phyloP scores from a whole-genome alignment of 2,797 vertebrate genomes.

The Delichon dasypus region DNA sequence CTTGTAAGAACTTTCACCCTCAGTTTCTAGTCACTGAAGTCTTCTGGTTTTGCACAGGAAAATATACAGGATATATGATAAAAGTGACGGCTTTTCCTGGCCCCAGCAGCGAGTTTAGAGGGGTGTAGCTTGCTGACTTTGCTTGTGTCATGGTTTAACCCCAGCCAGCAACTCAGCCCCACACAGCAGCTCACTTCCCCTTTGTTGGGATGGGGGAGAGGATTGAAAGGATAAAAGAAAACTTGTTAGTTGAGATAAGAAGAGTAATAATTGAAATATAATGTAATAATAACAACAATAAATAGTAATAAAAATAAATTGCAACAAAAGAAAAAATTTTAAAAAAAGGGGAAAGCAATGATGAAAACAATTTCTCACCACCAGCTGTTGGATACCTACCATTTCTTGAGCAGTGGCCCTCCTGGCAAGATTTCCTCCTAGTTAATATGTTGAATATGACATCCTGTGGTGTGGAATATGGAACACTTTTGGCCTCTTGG shows the following conservation, averaged over 20 bases:
- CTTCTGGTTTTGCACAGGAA: neutral
- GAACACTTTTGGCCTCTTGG: neutral
- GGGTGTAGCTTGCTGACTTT: neutral
- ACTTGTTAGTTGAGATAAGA: neutral
- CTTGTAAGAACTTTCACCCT: neutral
- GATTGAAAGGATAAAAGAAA: neutral
- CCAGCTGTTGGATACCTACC: too few relatives aligned
- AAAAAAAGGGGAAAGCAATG: neutral
- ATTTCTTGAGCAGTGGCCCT: neutral
- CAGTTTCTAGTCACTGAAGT: neutral
- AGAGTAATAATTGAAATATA: neutral
- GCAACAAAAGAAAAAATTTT: neutral
- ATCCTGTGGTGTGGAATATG: too few relatives aligned
- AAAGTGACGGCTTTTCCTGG: neutral
- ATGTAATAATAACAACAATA: neutral
- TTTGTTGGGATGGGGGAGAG: accelerated
- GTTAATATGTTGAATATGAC: neutral
- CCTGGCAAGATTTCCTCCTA: neutral
- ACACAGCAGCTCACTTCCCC: neutral
- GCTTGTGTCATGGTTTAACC: neutral
- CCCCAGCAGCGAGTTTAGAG: neutral
- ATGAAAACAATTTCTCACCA: neutral
- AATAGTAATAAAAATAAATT: neutral
- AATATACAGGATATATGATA: neutral
- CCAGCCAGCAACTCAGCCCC: neutral